These are phyloP conservation scores for Azorinus chamasolen DNA, from an alignment of 2,888 invertebrate genomes.

Conservation along the genomic window DNA sequence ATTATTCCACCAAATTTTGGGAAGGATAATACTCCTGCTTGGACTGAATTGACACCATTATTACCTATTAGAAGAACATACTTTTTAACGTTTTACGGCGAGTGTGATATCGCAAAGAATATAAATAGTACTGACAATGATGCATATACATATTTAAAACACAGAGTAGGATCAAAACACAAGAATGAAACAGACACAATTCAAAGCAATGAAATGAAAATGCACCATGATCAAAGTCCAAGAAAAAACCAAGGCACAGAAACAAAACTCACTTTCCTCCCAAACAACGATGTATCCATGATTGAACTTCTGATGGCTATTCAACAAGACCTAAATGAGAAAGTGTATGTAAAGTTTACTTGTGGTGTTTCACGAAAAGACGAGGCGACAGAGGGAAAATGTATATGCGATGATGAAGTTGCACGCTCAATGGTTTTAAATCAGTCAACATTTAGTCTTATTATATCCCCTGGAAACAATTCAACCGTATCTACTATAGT, in stretches of 20 bases:
- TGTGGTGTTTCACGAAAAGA: conserved; percentile 88
- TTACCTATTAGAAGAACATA: conserved; percentile 95
- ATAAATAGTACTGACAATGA: too few species aligned
- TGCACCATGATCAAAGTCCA: too few species aligned
- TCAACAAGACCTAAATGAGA: conserved; percentile 88
- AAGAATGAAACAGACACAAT: too few species aligned
- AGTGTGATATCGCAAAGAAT: too few species aligned
- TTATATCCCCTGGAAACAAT: conserved; percentile 92
- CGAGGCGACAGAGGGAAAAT: conserved; percentile 89
- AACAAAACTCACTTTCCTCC: too few species aligned
- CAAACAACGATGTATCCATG: too few species aligned
- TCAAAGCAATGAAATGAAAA: too few species aligned
- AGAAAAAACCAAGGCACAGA: too few species aligned
- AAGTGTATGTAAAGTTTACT: conserved; percentile 93
- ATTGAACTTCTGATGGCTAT: too few species aligned
- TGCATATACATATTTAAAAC: too few species aligned
- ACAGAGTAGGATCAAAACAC: too few species aligned
- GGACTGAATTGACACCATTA: conserved; percentile 95
- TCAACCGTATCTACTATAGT: conserved; percentile 88
- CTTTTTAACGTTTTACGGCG: conserved; percentile 92
- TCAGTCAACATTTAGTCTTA: conserved; percentile 94
- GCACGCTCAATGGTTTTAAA: conserved; percentile 73
- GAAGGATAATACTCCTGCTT: conserved; percentile 95
- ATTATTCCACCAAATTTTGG: conserved; percentile 95
- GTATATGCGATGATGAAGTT: conserved; percentile 91